Conservation (phyloP, 2,888 invertebrate species). For the Clusia tigrina region DNA sequence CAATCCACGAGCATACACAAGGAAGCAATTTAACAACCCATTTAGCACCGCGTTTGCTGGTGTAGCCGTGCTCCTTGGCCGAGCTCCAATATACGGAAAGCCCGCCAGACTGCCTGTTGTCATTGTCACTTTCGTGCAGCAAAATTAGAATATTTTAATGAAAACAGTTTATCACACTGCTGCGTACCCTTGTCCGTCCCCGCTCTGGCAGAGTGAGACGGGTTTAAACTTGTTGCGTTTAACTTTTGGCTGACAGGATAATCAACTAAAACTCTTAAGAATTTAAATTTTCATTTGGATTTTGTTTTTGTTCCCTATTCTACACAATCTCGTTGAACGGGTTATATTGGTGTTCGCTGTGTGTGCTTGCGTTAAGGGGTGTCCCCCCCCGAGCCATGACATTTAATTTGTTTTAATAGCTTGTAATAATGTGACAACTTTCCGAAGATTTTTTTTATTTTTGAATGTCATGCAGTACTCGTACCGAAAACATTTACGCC, state of each 20-base stretch:
- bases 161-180: constrained; percentile 54
- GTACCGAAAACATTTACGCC: background rate
- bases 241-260: constrained; percentile 33
- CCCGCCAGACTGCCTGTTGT: background rate
- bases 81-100: background rate
- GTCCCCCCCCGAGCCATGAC: constrained; percentile 39
- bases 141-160: constrained; percentile 56
- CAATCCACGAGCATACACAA: background rate
- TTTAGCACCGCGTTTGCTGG: constrained; percentile 8
- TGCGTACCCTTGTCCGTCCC: background rate
- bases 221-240: background rate
- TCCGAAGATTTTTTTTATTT: constrained; percentile 32
- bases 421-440: constrained; percentile 47
- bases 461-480: background rate
- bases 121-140: constrained; percentile 33
- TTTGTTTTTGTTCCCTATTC: background rate
- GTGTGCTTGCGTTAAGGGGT: too few species aligned
- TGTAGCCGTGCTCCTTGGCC: background rate
- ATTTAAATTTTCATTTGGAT: constrained; percentile 26
- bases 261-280: constrained; percentile 34
- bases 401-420: constrained; percentile 44
- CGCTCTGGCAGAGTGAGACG: background rate
- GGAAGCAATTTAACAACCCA: background rate
- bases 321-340: background rate
- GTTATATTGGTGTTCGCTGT: background rate